Evolutionary conservation across 2,888 invertebrate species (phyloP).

Genomic region (Tachina grossa): DNA sequence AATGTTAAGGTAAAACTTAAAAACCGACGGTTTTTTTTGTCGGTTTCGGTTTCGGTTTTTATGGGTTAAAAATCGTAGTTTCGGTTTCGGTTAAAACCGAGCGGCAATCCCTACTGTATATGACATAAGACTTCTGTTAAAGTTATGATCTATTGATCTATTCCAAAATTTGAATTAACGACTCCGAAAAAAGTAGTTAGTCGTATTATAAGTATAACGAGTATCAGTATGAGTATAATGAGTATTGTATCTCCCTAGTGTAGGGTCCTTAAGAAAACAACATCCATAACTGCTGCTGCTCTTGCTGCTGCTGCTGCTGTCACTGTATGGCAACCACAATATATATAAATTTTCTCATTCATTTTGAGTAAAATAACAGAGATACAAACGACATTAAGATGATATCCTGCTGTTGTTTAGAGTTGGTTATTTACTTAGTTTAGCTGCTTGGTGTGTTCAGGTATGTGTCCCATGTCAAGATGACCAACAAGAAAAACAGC

Average conservation of each 20-base stretch:
- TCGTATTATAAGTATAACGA: no score
- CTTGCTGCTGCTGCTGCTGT: slow-evolving; percentile 36
- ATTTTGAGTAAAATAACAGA: slow-evolving; percentile 45
- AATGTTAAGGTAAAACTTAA: no score
- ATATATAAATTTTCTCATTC: slow-evolving; percentile 63
- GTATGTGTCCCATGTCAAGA: slow-evolving; percentile 70
- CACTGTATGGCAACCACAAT: slow-evolving; percentile 55
- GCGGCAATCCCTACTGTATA: no score
- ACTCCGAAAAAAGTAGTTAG: no score
- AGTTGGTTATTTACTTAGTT: slow-evolving; percentile 47
- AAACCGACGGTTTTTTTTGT: no score
- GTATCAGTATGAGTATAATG: not conserved
- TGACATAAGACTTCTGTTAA: no score
- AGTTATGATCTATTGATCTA: no score
- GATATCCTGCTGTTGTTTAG: slow-evolving; percentile 69
- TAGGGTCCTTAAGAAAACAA: not conserved
- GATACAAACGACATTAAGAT: slow-evolving; percentile 66
- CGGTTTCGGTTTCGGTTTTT: no score
- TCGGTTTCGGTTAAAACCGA: no score
- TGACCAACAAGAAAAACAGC: slow-evolving; percentile 37
- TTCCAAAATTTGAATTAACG: no score
- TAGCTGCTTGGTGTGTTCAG: slow-evolving; percentile 58
- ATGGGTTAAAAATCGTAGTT: no score
- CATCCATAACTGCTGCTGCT: slow-evolving; percentile 29
- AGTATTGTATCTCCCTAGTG: not conserved